These are phyloP conservation scores for Labeo calbasu DNA, from an alignment of 2,797 vertebrate species.

Conservation along the genomic window DNA sequence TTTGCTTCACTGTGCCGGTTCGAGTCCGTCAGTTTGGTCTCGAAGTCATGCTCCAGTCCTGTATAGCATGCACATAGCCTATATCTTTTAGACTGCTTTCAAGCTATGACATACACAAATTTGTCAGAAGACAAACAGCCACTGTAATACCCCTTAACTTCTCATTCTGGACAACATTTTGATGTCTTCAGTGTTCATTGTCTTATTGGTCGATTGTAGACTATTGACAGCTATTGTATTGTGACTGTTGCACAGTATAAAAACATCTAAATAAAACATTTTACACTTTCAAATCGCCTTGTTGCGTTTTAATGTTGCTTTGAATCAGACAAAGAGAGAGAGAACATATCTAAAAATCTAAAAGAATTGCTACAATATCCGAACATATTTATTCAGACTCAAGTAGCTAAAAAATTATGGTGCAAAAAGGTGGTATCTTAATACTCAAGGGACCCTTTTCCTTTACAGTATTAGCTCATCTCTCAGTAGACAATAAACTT, in stretches of 20 bases:
- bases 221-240: slow-evolving; percentile 83
- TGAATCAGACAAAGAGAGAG: neutral
- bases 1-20: neutral
- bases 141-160: slow-evolving; percentile 47
- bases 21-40: neutral
- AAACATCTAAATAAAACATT: slow-evolving; percentile 86
- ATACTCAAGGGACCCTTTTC: neutral
- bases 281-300: slow-evolving; percentile 74
- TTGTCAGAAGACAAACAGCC: slow-evolving; percentile 62
- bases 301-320: neutral
- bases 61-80: slow-evolving; percentile 31
- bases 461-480: neutral
- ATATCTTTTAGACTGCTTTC: slow-evolving; percentile 15
- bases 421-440: neutral
- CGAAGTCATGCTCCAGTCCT: slow-evolving; percentile 41
- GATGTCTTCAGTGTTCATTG: slow-evolving; percentile 80
- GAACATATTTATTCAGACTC: neutral
- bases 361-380: neutral
- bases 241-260: slow-evolving; percentile 88
- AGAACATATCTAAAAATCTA: neutral
- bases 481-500: neutral
- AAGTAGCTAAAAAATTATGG: neutral
- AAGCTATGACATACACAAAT: slow-evolving; percentile 55
- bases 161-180: slow-evolving; percentile 69
- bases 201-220: slow-evolving; percentile 78